phyloP scores from a whole-genome alignment of 2,888 invertebrate species.

The Aplocera efformata region DNA sequence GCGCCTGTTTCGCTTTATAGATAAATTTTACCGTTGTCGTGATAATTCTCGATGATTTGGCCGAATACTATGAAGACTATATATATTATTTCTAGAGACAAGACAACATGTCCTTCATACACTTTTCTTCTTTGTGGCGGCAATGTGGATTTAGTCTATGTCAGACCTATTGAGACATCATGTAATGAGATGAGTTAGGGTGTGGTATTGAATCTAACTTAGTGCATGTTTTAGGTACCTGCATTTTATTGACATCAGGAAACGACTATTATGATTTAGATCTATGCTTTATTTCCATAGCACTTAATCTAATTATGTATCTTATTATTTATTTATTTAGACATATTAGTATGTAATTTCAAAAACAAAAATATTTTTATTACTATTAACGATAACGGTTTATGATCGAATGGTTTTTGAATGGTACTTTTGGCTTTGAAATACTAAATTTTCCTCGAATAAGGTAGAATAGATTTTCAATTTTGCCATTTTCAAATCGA shows the following conservation, averaged over 20 bases:
- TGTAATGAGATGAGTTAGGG: not conserved
- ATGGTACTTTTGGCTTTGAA: constrained; percentile 52
- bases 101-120: no score
- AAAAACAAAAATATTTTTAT: constrained; percentile 10
- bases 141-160: no score
- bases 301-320: constrained; percentile 20
- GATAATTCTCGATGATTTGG: no score
- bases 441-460: constrained; percentile 52
- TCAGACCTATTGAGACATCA: no score
- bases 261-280: constrained; percentile 17
- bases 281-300: constrained; percentile 25
- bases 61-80: no score
- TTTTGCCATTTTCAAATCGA: constrained; percentile 42
- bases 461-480: constrained; percentile 55
- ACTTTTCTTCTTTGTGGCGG: no score
- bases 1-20: no score
- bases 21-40: no score
- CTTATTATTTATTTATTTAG: constrained; percentile 25
- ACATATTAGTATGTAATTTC: constrained; percentile 15
- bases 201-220: constrained; percentile 10
- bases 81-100: no score
- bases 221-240: constrained; percentile 23
- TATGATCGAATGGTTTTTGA: constrained; percentile 28
- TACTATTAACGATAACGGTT: constrained; percentile 14
- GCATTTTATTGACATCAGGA: constrained; percentile 12